Evolutionary conservation across 1,140 invertebrate species (phyloP), one percentile per base, ranked within the genome.

Genomic region (Tigriopus japonicus): DNA sequence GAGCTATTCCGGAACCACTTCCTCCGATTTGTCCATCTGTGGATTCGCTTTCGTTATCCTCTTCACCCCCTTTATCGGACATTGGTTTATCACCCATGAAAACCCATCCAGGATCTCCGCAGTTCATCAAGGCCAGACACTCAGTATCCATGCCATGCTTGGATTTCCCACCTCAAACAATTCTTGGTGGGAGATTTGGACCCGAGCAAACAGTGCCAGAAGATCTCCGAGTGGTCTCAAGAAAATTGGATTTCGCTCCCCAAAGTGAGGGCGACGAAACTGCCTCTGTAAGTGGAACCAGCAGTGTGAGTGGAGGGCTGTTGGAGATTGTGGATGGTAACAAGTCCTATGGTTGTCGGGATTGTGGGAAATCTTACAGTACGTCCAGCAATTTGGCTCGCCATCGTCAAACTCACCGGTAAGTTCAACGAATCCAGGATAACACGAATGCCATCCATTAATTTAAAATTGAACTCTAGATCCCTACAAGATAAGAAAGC

Each of bases 371-470:
- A 78, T 81, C 74, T 61, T 92, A 91, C 71, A 86, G 84, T 53
- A 87, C 84, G 1, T 86, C 86, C 0, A 89, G 85, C 42, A 95
- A 95, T 71, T 77, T 95, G 49, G 89, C 88, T 0, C 75, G 91
- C 51, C 91, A 95, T 74, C 81, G 89, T 63, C 90, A 95, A 73
- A 93, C 86, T 0, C 88, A 95, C 71, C 75, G 87, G 55, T 58
- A 42, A 41, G 28, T 21, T 24, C 14, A 21, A 17, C 23, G 15
- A 5, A 5, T 54, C 15, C 24, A 49, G 10, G 12, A 15, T 49
- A 49, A 49, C 10, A 49, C n/a, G n/a, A 12, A n/a, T 13, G 15
- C n/a, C 14, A 6, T 55, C 35, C 3, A 43, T n/a, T 42, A 5
- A 17, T 40, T 41, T 17, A 3, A 7, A 41, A 17, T 40, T 41